phyloP scores from a whole-genome alignment of 2,113 vertebrate species.

The Henicopernis longicauda region DNA sequence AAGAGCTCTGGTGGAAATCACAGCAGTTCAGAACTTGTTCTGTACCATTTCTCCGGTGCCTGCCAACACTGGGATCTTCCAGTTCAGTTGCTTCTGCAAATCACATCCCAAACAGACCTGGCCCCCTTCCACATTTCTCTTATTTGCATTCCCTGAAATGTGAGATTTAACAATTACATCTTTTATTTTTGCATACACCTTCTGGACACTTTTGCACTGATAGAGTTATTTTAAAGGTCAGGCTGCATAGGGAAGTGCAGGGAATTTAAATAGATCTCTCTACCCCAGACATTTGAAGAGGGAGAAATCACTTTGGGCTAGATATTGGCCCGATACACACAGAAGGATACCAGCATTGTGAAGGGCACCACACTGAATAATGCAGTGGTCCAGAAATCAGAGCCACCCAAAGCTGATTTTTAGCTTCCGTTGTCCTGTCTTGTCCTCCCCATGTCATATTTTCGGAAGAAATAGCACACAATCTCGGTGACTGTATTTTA shows the following conservation, averaged over 20 bases:
- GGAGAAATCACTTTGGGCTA: neutral
- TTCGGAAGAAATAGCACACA: neutral
- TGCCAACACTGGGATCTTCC: neutral
- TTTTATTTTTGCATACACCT: neutral
- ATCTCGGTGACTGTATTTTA: neutral
- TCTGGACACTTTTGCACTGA: neutral
- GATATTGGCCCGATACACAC: neutral
- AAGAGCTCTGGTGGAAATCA: neutral
- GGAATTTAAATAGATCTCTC: neutral
- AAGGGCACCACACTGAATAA: neutral
- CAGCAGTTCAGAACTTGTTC: neutral
- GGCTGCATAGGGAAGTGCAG: neutral
- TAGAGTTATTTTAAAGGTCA: neutral
- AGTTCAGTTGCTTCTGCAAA: neutral
- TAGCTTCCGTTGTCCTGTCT: neutral
- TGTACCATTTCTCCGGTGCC: neutral
- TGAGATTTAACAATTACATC: neutral
- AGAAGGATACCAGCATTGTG: neutral
- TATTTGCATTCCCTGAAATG: neutral
- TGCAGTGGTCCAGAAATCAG: neutral
- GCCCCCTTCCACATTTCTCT: neutral
- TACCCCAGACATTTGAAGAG: neutral
- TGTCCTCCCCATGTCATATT: neutral
- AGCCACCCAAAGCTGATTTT: neutral
- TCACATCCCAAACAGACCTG: neutral